Base-by-base conservation (phyloP, 2,797 vertebrate species). In the Ctenopoma multispine region DNA sequence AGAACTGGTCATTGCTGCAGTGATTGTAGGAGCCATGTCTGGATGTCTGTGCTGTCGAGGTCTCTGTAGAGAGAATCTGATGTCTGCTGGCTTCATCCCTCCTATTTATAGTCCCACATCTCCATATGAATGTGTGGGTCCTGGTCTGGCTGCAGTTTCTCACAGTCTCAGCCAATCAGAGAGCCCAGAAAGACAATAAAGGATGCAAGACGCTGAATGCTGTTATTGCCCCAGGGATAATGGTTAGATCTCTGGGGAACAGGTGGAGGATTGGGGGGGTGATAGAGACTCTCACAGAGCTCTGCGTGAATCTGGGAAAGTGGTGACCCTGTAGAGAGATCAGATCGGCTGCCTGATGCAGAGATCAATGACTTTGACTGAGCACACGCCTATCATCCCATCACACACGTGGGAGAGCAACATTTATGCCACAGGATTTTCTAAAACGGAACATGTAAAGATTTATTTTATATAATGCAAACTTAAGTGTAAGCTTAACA, bases 51-150 rank as follows among this genome's bases (percentile, higher is more conserved):
- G 84, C 83, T 84, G 84, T 81, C 79, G 87, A 85, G 88, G 81
- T 81, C 93, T 94, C 57, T 63, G 78, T 63, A 40, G 84, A 92
- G 80, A 90, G 86, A 93, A 81, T 93, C 91, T 0, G 93, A 82
- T 85, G 67, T 84, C 62, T 88, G 84, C 54, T 77, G 88, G 24
- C 80, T 79, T 46, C 65, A 84, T 76, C 79, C 75, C 81, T 91
- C 84, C 85, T 96, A 93, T 95, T 94, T 97, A 97, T 96, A 95
- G 46, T 7, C 84, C 7, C 68, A 91, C 94, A 94, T 95, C 85
- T 95, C 93, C 86, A 94, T 96, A 92, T 93, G 83, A 79, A 94
- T 93, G 81, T 92, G 94, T 2, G 94, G 93, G 91, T 95, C 88
- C 94, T 90, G 75, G 61, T 93, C 91, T 82, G 90, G 78, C 46